Percentiles rank a stretch among this genome's conserved stretches.
Conservation (phyloP, 1,140 invertebrate species). For the Macrosteles quadrilineatus region DNA sequence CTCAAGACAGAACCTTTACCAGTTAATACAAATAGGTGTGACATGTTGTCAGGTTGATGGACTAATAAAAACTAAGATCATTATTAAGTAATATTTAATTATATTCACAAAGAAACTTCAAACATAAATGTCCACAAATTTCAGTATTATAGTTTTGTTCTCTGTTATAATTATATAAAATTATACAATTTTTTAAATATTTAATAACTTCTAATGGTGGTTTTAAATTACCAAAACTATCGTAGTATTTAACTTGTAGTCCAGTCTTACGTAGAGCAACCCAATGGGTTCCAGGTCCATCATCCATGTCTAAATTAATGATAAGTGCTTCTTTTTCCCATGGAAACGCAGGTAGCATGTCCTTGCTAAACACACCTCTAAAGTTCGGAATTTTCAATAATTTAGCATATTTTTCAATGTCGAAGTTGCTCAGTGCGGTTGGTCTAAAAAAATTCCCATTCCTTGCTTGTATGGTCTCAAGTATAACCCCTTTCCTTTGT, state of each 20-base stretch:
- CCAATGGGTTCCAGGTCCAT: slow-evolving; percentile 46
- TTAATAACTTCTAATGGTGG: slow-evolving; percentile 3
- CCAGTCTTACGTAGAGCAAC: slow-evolving; percentile 43
- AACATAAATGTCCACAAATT: slow-evolving; percentile 17
- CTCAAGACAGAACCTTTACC: background rate
- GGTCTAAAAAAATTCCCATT: background rate
- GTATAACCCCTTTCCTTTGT: slow-evolving; percentile 22
- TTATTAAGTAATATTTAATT: too few species aligned
- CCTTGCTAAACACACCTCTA: slow-evolving; percentile 33
- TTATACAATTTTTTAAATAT: slow-evolving; percentile 12
- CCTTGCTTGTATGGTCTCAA: slow-evolving; percentile 13
- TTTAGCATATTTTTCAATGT: slow-evolving; percentile 5
- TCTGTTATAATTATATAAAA: slow-evolving; percentile 17
- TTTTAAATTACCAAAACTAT: slow-evolving; percentile 7
- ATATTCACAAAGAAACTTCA: background rate
- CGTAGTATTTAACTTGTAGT: slow-evolving; percentile 15
- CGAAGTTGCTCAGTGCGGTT: slow-evolving; percentile 14
- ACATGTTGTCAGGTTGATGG: too few species aligned
- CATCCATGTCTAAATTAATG: slow-evolving; percentile 44
- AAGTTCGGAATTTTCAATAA: slow-evolving; percentile 29
- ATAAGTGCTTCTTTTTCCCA: slow-evolving; percentile 42
- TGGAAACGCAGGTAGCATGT: slow-evolving; percentile 35
- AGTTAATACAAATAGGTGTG: background rate
- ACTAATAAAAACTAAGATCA: too few species aligned
- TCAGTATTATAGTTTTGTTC: slow-evolving; percentile 4